phyloP scores from a whole-genome alignment of 2,113 vertebrate species.

The Prunella fulvescens region DNA sequence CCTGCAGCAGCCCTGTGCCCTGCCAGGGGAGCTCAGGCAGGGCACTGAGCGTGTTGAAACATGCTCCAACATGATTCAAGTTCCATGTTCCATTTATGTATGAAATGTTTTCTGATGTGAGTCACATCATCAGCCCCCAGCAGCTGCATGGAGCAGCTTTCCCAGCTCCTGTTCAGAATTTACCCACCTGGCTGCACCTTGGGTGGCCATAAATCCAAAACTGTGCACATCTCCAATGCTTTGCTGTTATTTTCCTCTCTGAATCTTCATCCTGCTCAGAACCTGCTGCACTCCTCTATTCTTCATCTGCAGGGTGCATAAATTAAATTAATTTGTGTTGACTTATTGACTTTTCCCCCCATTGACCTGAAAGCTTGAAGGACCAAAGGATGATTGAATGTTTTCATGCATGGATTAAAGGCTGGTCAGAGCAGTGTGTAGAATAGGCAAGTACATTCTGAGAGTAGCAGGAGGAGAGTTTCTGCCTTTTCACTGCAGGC shows the following conservation, averaged over 20 bases:
- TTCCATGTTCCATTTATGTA: not conserved
- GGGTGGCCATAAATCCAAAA: not conserved
- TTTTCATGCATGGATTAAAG: not conserved
- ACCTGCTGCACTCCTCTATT: not conserved
- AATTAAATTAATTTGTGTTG: not conserved
- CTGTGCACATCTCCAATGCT: not conserved
- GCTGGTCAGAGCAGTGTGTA: not conserved
- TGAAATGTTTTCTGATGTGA: not conserved
- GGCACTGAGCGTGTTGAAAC: accelerated
- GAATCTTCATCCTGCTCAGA: not conserved
- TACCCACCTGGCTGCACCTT: not conserved
- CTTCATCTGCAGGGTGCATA: not conserved
- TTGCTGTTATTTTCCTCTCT: not conserved
- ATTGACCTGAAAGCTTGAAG: not conserved
- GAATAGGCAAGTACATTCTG: not conserved
- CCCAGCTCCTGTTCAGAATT: not conserved
- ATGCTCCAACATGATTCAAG: too few relatives aligned
- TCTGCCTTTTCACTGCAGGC: not conserved
- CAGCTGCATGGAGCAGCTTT: not conserved
- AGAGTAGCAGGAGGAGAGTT: not conserved
- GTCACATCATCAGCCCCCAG: not conserved
- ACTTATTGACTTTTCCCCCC: not conserved
- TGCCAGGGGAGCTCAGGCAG: not conserved
- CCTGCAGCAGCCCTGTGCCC: not conserved
- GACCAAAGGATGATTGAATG: not conserved